Evolutionary conservation across 2,888 invertebrate species (phyloP).

Genomic region (Scaptodrosophila latifasciaeformis): DNA sequence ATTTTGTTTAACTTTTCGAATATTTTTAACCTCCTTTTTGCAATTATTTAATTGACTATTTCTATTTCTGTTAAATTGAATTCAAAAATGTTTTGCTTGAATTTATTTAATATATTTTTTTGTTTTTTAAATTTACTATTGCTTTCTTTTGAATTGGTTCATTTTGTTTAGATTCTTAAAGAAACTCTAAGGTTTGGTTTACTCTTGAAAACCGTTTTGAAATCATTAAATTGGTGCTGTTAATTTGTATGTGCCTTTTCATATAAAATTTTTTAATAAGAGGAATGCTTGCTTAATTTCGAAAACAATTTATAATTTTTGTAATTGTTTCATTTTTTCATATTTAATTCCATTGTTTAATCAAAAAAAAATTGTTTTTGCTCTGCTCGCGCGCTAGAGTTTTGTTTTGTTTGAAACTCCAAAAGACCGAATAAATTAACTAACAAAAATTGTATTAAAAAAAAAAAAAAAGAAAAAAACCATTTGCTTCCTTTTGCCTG

Average conservation of each 20-base stretch:
- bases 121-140: not conserved
- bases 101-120: constrained; percentile 24
- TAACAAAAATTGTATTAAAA: constrained; percentile 53
- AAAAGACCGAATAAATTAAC: constrained; percentile 55
- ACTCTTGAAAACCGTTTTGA: not conserved
- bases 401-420: constrained; percentile 32
- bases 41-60: not conserved
- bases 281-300: too few relatives aligned
- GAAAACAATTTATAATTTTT: too few relatives aligned
- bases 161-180: not conserved
- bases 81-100: constrained; percentile 10
- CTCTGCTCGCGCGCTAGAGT: constrained; percentile 55
- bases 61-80: not conserved
- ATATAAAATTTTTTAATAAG: constrained; percentile 47
- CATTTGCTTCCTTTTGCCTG: constrained; percentile 42
- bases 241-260: constrained; percentile 14
- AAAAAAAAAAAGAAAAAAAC: too few relatives aligned
- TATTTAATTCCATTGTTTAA: too few relatives aligned
- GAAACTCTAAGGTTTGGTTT: not conserved
- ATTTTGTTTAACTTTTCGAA: too few relatives aligned
- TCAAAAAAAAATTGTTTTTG: too few relatives aligned
- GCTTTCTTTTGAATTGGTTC: not conserved
- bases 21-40: too few relatives aligned
- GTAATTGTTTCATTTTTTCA: constrained; percentile 30
- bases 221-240: constrained; percentile 19